phyloP scores from a whole-genome alignment of 1,140 invertebrate species.

The Stegodyphus dumicola region DNA sequence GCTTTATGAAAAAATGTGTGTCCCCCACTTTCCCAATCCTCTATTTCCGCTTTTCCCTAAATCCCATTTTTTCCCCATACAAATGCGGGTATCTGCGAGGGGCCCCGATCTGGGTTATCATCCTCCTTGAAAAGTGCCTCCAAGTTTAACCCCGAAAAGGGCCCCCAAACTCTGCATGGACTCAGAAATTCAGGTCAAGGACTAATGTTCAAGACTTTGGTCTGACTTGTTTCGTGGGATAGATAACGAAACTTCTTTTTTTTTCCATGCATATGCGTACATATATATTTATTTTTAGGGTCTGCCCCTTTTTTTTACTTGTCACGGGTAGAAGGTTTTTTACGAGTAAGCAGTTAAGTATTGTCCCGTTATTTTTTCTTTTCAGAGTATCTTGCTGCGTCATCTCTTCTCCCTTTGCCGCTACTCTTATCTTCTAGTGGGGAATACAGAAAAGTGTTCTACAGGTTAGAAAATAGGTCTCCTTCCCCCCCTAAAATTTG shows the following conservation, averaged over 20 bases:
- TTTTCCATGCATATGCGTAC: neutral
- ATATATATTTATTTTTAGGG: constrained; percentile 8
- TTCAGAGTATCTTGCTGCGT: constrained; percentile 21
- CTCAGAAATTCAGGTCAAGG: constrained; percentile 48
- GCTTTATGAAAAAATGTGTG: constrained; percentile 23
- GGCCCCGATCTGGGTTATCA: constrained; percentile 34
- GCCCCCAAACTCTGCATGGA: neutral
- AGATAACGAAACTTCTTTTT: constrained; percentile 29
- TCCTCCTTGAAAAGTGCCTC: constrained; percentile 50
- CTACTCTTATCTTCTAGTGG: neutral
- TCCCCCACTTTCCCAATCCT: neutral
- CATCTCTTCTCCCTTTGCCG: neutral
- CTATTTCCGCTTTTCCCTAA: constrained; percentile 34
- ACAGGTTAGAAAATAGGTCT: constrained; percentile 58
- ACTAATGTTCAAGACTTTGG: constrained; percentile 50
- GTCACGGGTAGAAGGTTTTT: constrained; percentile 25
- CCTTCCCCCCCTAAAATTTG: neutral
- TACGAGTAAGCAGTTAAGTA: constrained; percentile 1
- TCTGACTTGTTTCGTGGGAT: constrained; percentile 54
- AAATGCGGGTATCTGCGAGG: constrained; percentile 24
- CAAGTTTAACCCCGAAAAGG: neutral
- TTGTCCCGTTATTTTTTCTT: constrained; percentile 37
- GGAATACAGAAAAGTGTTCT: constrained; percentile 26
- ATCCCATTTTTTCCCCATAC: constrained; percentile 34
- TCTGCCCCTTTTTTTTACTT: neutral